A percentile compares a stretch with the other conserved stretches of the same genome.
Evolutionary conservation across 2,113 vertebrate species (phyloP).

Genomic region (Hystrix brachyura): DNA sequence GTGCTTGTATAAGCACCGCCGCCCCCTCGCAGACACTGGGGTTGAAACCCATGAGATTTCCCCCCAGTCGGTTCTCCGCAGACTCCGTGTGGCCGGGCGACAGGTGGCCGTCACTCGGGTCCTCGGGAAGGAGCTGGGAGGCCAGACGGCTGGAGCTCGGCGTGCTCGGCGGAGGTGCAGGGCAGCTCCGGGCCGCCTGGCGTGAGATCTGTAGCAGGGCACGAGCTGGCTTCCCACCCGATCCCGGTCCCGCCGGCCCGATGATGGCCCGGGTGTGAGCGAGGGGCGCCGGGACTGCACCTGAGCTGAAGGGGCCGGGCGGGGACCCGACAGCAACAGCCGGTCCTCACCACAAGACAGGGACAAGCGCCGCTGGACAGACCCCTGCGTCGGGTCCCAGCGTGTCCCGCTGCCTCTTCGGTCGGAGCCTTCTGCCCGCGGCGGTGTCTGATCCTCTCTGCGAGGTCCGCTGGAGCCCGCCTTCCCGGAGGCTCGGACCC

Average conservation of each 20-base stretch:
- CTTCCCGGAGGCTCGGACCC: not conserved
- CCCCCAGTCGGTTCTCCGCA: not conserved
- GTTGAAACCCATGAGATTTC: not conserved
- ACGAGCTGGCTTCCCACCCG: not conserved
- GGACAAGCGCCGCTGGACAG: not conserved
- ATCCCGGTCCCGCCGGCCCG: not conserved
- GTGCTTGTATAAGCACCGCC: not conserved
- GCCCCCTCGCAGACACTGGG: accelerated
- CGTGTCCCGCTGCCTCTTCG: not conserved
- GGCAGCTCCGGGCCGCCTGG: not conserved
- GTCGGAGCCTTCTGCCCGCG: accelerated
- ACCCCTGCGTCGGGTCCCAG: accelerated
- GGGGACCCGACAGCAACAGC: not conserved
- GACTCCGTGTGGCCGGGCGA: not conserved
- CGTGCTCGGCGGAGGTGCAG: not conserved
- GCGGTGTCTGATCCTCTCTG: not conserved
- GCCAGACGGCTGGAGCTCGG: not conserved
- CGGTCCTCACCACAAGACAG: accelerated
- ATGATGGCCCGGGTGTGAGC: not conserved
- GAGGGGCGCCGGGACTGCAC: not conserved
- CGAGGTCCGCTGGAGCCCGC: not conserved
- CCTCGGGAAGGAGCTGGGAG: not conserved
- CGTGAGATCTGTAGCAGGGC: accelerated
- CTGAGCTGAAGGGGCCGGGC: not conserved
- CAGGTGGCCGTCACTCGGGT: not conserved